Evolutionary conservation across 1,140 invertebrate genomes (phyloP), one percentile per base, ranked within the genome.

Genomic region (Lepidurus packardi): DNA sequence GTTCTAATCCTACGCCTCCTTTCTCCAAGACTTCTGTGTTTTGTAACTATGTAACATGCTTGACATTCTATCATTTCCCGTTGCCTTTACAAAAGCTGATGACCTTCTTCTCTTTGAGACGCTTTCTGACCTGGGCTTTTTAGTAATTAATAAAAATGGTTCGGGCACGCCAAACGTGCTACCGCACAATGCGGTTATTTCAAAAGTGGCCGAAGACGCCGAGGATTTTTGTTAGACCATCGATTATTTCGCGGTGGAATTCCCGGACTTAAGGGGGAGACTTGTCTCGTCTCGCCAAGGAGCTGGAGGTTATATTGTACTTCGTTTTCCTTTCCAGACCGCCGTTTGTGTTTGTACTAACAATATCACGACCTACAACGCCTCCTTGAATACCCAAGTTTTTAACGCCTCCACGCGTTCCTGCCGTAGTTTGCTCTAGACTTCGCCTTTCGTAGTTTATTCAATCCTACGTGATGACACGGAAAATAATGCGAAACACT

Each of bases 171-270:
- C 53, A 65, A 65, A 65, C 13, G 53, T 65, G 53, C n/a, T 16
- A 65, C 53, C 53, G 16, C 21, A 11, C 16, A 65, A 65, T 65
- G 53, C 21, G 53, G 53, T 65, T 9, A 13, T 65, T 65, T 21
- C 53, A n/a, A 65, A 65, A 65, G 53, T 65, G 53, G 53, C 53
- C 53, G 53, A 65, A 65, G 53, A 65, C 53, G 21, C n/a, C 13
- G 53, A 65, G 53, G 9, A 65, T 21, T 65, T 65, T 65, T 65
- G 53, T 21, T 21, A 65, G 9, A 7, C 21, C 53, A 65, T 65
- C 21, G 53, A 65, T 65, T 65, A 65, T 65, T 65, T 65, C 53
- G 13, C 9, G 21, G 53, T 9, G 53, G 53, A 47, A 16, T 47
- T 65, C 53, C 53, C 53, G 16, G 10, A 16, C 6, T 21, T 21